Percentiles rank a stretch among this genome's conserved stretches.
Evolutionary conservation across 2,113 vertebrate species (phyloP).

Genomic region (Apodemus sylvaticus): DNA sequence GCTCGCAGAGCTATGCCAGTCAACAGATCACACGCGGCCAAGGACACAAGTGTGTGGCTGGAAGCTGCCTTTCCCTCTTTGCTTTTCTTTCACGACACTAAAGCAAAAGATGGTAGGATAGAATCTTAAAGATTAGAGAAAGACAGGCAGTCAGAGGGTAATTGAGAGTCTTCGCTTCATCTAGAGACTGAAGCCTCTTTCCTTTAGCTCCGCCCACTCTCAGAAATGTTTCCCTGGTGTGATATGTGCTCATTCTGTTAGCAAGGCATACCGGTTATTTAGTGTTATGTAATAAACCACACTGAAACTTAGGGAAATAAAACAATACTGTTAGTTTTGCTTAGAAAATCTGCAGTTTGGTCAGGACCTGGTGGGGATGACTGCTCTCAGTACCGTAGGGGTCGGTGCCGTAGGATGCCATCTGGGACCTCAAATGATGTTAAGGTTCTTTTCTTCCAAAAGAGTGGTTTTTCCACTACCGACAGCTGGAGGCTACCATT

Average conservation of each 20-base stretch:
- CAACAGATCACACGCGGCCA: conserved; percentile 58
- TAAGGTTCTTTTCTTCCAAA: not conserved
- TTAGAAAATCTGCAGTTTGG: conserved; percentile 34
- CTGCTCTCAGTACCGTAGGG: not conserved
- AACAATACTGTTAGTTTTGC: conserved; percentile 34
- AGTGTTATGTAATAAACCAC: conserved; percentile 54
- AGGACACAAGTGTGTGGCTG: conserved; percentile 62
- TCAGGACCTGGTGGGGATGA: not conserved
- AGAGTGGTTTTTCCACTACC: not conserved
- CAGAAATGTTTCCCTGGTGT: conserved; percentile 7
- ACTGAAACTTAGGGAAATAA: conserved; percentile 27
- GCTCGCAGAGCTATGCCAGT: conserved; percentile 53
- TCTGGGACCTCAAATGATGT: not conserved
- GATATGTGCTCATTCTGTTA: conserved; percentile 37
- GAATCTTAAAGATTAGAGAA: not conserved
- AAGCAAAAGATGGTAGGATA: conserved; percentile 50
- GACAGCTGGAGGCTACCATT: not conserved
- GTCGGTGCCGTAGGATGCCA: not conserved
- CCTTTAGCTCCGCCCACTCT: not conserved
- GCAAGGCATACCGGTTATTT: not conserved
- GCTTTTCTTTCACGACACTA: conserved; percentile 42
- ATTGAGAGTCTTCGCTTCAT: not conserved
- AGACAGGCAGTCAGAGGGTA: not conserved
- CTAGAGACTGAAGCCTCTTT: not conserved
- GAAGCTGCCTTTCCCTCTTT: not conserved